phyloP scores from a whole-genome alignment of 1,140 invertebrate species.

The Trichoplusia ni region DNA sequence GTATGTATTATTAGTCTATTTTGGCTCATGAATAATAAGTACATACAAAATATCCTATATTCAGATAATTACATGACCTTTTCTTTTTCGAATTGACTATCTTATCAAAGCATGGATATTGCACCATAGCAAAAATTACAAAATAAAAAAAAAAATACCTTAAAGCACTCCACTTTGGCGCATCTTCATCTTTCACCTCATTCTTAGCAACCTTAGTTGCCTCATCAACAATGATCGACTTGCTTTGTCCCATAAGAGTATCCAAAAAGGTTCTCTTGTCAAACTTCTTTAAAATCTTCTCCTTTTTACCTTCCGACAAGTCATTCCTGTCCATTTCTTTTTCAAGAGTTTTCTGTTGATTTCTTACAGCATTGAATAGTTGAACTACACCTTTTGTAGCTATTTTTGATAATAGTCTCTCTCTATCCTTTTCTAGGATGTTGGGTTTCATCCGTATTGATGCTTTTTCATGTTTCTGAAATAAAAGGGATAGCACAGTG shows the following conservation, averaged over 20 bases:
- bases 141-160: conserved; percentile 54
- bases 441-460: conserved; percentile 89
- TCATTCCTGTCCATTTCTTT: conserved; percentile 88
- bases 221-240: conserved; percentile 83
- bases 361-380: conserved; percentile 94
- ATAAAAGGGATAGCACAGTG: no score
- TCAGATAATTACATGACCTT: no score
- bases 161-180: conserved; percentile 82
- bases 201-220: conserved; percentile 74
- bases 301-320: conserved; percentile 89
- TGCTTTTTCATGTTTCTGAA: conserved; percentile 84
- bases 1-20: no score
- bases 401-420: conserved; percentile 89
- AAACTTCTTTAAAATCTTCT: conserved; percentile 91
- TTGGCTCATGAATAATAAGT: no score
- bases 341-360: conserved; percentile 91
- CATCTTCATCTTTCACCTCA: conserved; percentile 74
- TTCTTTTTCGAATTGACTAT: no score
- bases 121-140: no score
- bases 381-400: conserved; percentile 96
- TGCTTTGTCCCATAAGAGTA: conserved; percentile 88
- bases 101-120: no score
- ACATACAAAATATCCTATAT: no score
- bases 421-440: conserved; percentile 87
- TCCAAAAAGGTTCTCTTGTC: conserved; percentile 92